Evolutionary conservation across 2,113 vertebrate genomes (phyloP).

Genomic region (Tympanuchus pallidicinctus): DNA sequence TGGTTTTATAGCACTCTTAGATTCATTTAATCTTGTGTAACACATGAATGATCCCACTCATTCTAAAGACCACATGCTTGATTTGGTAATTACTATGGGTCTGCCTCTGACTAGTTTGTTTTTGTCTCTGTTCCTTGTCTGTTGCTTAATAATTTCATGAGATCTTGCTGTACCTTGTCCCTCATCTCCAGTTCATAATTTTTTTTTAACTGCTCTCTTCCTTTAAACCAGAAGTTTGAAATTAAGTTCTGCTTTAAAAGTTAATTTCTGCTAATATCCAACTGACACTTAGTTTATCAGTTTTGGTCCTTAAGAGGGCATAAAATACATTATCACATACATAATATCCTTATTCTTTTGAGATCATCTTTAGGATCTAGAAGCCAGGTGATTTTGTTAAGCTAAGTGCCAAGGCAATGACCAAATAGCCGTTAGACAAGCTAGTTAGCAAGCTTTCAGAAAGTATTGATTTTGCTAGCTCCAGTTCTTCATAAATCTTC

Average conservation of each 20-base stretch:
- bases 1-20: conserved; percentile 67
- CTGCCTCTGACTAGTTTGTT: conserved; percentile 68
- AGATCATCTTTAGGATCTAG: neutral
- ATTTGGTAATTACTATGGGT: conserved; percentile 78
- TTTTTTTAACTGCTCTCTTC: neutral
- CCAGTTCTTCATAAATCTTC: neutral
- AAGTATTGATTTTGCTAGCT: neutral
- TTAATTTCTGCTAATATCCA: neutral
- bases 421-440: neutral
- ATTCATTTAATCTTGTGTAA: conserved; percentile 77
- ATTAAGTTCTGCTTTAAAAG: neutral
- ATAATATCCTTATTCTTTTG: neutral
- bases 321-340: neutral
- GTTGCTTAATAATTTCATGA: conserved; percentile 72
- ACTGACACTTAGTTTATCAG: neutral
- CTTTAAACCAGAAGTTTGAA: conserved; percentile 8
- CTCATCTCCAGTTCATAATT: conserved; percentile 21
- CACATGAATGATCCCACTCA: conserved; percentile 72
- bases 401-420: neutral
- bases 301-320: neutral
- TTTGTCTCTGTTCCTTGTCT: conserved; percentile 70
- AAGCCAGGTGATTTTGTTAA: neutral
- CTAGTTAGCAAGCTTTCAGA: neutral
- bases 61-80: conserved; percentile 78
- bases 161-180: conserved; percentile 53